Conservation (phyloP, 2,113 vertebrate species). For the Trachemys scripta region DNA sequence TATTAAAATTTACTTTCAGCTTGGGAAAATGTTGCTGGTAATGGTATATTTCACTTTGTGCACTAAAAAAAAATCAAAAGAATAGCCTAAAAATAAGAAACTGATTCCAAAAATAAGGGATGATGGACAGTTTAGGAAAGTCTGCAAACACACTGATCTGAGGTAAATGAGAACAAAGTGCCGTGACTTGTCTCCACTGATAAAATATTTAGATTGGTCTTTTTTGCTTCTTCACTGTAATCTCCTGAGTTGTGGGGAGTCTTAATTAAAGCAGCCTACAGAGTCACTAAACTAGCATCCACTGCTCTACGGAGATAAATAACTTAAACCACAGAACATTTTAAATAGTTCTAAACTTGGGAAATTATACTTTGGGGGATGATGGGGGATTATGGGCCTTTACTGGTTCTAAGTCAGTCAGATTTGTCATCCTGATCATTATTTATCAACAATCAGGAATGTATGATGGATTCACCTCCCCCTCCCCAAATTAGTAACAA, state of each 20-base stretch:
- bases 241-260: background rate
- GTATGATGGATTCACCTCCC: background rate
- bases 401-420: background rate
- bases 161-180: background rate
- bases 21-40: background rate
- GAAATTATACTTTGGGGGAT: background rate
- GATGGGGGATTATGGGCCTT: background rate
- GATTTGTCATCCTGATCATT: background rate
- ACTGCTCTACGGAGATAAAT: conserved; percentile 22
- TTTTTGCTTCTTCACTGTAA: conserved; percentile 27
- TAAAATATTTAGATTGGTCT: background rate
- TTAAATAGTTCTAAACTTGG: background rate
- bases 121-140: conserved; percentile 14
- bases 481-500: background rate
- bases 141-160: background rate
- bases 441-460: background rate
- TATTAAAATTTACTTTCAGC: conserved; percentile 39
- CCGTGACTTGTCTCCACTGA: background rate
- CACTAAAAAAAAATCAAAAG: background rate
- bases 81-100: background rate
- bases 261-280: conserved; percentile 39
- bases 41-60: background rate
- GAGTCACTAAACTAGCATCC: background rate
- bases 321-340: background rate
- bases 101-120: background rate